Percentiles rank a stretch among this genome's conserved stretches.
phyloP scores from a whole-genome alignment of 1,140 invertebrate species.

The Leptinotarsa lineolata region DNA sequence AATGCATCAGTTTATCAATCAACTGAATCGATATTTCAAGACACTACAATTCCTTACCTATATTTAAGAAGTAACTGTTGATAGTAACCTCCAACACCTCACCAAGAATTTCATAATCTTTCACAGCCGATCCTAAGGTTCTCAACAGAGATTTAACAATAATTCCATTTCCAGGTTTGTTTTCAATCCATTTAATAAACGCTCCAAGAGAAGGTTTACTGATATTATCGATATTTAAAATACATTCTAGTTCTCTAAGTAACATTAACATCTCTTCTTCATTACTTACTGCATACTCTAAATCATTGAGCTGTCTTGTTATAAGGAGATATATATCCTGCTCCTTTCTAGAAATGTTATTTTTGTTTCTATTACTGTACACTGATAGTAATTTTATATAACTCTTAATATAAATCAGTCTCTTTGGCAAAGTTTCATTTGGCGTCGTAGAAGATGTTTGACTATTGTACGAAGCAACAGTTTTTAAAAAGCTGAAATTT shows the following conservation, averaged over 20 bases:
- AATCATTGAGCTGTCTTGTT: slow-evolving; percentile 44
- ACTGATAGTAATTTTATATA: slow-evolving; percentile 50
- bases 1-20: too few relatives aligned
- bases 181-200: slow-evolving; percentile 48
- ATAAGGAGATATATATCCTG: slow-evolving; percentile 33
- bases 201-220: slow-evolving; percentile 38
- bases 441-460: slow-evolving; percentile 25
- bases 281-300: slow-evolving; percentile 44
- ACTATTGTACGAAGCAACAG: slow-evolving; percentile 47
- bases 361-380: slow-evolving; percentile 48
- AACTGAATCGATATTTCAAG: too few relatives aligned
- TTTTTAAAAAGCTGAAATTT: slow-evolving; percentile 50
- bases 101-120: slow-evolving; percentile 43
- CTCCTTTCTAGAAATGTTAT: slow-evolving; percentile 39
- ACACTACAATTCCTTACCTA: slow-evolving; percentile 39
- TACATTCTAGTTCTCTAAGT: slow-evolving; percentile 44
- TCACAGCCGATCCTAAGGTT: slow-evolving; percentile 40
- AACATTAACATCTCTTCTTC: slow-evolving; percentile 46
- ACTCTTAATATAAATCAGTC: slow-evolving; percentile 51
- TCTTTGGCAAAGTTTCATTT: slow-evolving; percentile 42
- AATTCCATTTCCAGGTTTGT: slow-evolving; percentile 45
- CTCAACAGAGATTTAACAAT: slow-evolving; percentile 44
- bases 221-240: slow-evolving; percentile 47
- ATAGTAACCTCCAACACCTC: slow-evolving; percentile 46
- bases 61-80: slow-evolving; percentile 50